phyloP scores from a whole-genome alignment of 1,140 invertebrate genomes.

The Drosophila lini region DNA sequence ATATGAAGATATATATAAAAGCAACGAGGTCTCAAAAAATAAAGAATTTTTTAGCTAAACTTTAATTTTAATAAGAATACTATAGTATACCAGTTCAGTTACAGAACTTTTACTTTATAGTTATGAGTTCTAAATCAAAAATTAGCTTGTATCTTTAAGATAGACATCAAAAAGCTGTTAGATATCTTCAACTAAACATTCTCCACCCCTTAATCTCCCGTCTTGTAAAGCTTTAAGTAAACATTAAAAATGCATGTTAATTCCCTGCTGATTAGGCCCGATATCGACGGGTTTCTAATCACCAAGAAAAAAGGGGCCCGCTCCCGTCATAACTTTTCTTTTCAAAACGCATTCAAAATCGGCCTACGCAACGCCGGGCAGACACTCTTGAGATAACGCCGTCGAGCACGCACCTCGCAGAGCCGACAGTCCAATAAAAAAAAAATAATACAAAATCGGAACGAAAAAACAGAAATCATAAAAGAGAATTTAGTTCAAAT shows the following conservation, averaged over 20 bases:
- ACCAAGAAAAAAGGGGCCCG: constrained; percentile 8
- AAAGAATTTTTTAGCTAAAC: no score
- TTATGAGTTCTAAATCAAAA: not conserved
- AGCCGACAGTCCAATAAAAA: constrained; percentile 33
- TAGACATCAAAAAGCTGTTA: not conserved
- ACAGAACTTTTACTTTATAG: not conserved
- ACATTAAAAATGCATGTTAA: constrained; percentile 9
- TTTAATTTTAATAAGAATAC: not conserved
- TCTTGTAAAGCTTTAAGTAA: constrained; percentile 1
- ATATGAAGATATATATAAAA: no score
- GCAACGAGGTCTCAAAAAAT: not conserved
- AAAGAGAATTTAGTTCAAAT: constrained; percentile 75
- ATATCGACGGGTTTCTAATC: constrained; percentile 31
- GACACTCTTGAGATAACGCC: constrained; percentile 54
- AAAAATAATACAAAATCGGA: constrained; percentile 52
- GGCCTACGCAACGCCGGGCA: constrained; percentile 65
- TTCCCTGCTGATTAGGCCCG: constrained; percentile 17
- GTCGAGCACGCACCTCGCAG: constrained; percentile 41
- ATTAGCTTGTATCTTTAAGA: not conserved
- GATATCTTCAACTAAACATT: not conserved
- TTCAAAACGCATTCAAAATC: constrained; percentile 62
- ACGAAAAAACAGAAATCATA: constrained; percentile 56
- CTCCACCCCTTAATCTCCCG: not conserved
- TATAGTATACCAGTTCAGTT: not conserved
- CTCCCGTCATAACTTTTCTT: constrained; percentile 67